These are phyloP conservation scores for Coleophora deauratella DNA, from an alignment of 2,888 invertebrate genomes.

Conservation along the genomic window DNA sequence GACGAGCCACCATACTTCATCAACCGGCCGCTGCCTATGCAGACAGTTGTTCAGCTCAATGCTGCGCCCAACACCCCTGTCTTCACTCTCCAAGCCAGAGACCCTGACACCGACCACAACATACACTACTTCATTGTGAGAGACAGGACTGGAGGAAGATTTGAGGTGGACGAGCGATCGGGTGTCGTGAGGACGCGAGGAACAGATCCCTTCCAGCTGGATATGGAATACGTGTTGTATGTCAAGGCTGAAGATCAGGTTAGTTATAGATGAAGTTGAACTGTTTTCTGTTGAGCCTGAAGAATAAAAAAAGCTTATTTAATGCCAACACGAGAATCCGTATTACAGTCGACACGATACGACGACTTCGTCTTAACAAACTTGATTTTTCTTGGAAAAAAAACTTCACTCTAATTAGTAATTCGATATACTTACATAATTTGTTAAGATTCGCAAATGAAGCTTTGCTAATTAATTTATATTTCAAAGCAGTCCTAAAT, in stretches of 20 bases:
- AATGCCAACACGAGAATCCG: no score
- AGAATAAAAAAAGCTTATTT: no score
- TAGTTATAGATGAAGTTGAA: slow-evolving; percentile 15
- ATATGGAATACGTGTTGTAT: slow-evolving; percentile 97
- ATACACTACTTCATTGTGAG: slow-evolving; percentile 97
- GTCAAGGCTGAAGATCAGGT: slow-evolving; percentile 96
- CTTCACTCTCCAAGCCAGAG: slow-evolving; percentile 96
- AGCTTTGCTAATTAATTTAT: no score
- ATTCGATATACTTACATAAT: no score
- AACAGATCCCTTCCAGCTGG: slow-evolving; percentile 92
- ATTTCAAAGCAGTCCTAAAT: no score
- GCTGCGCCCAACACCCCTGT: slow-evolving; percentile 96
- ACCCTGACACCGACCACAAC: slow-evolving; percentile 97
- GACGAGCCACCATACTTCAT: slow-evolving; percentile 98
- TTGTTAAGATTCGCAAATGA: no score
- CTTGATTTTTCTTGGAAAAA: no score
- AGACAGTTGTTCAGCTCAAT: slow-evolving; percentile 96
- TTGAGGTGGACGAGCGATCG: slow-evolving; percentile 92
- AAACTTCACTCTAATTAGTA: no score
- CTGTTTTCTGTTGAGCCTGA: no score
- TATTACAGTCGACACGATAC: no score
- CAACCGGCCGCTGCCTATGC: slow-evolving; percentile 97
- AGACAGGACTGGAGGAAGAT: slow-evolving; percentile 86
- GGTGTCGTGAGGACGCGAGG: slow-evolving; percentile 94
- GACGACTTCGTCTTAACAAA: no score